Base-by-base conservation (phyloP, 2,113 vertebrate genomes). In the Choloepus hoffmanni region DNA sequence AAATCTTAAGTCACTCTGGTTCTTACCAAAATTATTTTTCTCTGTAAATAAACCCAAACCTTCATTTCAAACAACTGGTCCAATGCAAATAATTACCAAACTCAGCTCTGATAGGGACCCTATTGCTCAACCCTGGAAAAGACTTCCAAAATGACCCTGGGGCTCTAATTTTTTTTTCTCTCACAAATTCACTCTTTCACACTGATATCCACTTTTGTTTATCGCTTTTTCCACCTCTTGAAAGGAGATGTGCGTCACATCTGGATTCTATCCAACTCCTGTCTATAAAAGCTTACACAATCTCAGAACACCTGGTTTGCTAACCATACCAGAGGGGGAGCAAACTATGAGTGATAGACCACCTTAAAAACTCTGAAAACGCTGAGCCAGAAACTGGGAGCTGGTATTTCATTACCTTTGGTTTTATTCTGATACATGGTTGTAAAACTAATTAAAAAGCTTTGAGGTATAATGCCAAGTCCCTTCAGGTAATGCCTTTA, bases 1-100 rank as follows among this genome's bases (percentile, higher is more conserved):
- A 88, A 77, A 74, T 53, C 76, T 87, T 55, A 88, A 92, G 65
- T 67, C 55, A 85, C 62, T 9, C 26, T 45, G 53, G 82, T 85
- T 96, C 62, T 92, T 94, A 83, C 76, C 90, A 11, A 96, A 95
- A 93, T 70, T 77, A 96, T 96, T 81, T 73, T 78, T n/a, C 72
- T 92, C 94, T 94, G 76, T 85, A 96, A 97, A 94, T 95, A 95
- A 95, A 94, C 73, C 63, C 55, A 87, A 92, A 73, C 48, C 74
- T 86, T 95, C 60, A 60, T 92, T 95, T 92, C 85, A 95, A 87
- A 96, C 73, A 87, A 82, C 89, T 84, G 48, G 63, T 63, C 85
- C 72, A 89, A 93, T 60, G 55, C 85, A 94, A 92, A 94, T 70
- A 91, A 96, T 94, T 65, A 87, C 76, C 63, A 84, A 92, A 62